Evolutionary conservation across 1,140 invertebrate species (phyloP), one percentile per base, ranked within the genome.

Genomic region (Anastrepha ludens): DNA sequence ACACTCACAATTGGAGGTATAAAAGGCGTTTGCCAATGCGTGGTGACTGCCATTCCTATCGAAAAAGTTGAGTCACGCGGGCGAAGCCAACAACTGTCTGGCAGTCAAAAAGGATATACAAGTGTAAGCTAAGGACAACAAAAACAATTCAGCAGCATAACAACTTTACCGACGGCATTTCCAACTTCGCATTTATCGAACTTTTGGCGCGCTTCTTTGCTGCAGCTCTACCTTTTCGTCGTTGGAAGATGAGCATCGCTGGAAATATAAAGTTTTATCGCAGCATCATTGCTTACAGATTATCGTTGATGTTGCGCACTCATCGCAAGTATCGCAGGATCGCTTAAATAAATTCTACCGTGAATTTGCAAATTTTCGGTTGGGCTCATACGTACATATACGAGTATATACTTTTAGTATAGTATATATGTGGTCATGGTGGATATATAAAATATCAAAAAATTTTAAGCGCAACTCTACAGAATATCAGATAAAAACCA

Each of bases 401-500:
- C 29, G 29, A 29, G 29, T 29, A 29, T 29, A 29, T 29, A 29
- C 29, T 29, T 29, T 29, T 29, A 29, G 29, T 29, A 29, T 29
- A 29, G 29, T 29, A 29, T 29, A 29, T 70, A 11, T 13, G 8
- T 13, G 65, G 39, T 64, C n/a, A 41, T 13, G 70, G 70, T 15
- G 13, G 41, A 74, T 39, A 3, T 74, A 74, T 74, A 13, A 81
- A 55, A 81, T 81, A 81, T 81, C 74, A 81, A 17, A 81, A 81
- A 81, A 3, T 55, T 81, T 81, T 55, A 81, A 81, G 8, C 20
- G 47, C 74, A 81, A 81, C 74, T 81, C 74, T 29, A 81, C 50
- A 50, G 65, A 88, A 88, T 88, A 88, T 88, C 87, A 88, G 41
- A 55, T 70, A 65, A 85, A 88, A 88, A 86, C 62, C 87, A 88